A percentile compares a stretch with the other conserved stretches of the same genome.
Conservation (phyloP, 2,888 invertebrate species). For the Sylvicola cinctus region DNA sequence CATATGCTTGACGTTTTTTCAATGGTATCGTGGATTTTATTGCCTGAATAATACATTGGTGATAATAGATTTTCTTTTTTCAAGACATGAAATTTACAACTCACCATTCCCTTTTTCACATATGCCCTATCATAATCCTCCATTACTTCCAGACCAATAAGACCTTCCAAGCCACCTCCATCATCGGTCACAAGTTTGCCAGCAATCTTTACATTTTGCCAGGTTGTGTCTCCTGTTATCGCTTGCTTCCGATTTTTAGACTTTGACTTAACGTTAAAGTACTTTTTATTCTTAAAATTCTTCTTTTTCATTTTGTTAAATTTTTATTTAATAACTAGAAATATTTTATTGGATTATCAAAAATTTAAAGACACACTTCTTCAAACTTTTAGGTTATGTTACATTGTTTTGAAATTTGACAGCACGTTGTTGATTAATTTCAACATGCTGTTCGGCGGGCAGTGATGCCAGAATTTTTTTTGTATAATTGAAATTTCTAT, state of each 20-base stretch:
- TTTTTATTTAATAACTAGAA: no score
- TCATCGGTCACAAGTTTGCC: constrained; percentile 28
- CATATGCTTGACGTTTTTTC: constrained; percentile 7
- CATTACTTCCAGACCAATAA: constrained; percentile 61
- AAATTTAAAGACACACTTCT: no score
- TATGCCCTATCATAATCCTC: constrained; percentile 36
- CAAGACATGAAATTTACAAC: constrained; percentile 2
- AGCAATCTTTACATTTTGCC: constrained; percentile 45
- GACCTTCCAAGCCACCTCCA: constrained; percentile 34
- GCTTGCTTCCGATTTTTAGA: background rate
- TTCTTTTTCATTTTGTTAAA: no score
- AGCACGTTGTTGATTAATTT: no score
- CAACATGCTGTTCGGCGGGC: no score
- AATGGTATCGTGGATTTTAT: constrained; percentile 7
- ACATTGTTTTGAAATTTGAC: no score
- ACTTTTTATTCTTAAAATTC: no score
- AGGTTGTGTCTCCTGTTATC: constrained; percentile 14
- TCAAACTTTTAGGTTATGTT: no score
- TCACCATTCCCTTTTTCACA: constrained; percentile 26
- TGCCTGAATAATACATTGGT: constrained; percentile 17
- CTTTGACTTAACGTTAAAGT: no score
- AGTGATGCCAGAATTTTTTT: no score
- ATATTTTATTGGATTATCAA: no score
- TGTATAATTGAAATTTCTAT: no score
- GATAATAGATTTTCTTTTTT: background rate